Percentiles rank a stretch among this genome's conserved stretches.
These are phyloP conservation scores for Melitaea cinxia DNA, from an alignment of 1,140 invertebrate genomes.

Conservation along the genomic window DNA sequence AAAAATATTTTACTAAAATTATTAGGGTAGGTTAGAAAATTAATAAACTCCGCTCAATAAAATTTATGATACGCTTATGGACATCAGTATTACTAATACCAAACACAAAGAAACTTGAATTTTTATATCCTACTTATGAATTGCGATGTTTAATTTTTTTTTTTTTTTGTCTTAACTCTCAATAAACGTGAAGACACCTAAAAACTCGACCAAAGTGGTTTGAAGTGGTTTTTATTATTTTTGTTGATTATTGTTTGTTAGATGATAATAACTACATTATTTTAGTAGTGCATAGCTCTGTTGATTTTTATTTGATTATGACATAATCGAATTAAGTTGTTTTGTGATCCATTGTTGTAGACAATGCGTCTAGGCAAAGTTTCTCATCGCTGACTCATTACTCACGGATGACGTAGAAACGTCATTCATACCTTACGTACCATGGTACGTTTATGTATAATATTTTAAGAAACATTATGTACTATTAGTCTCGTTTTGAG, in stretches of 20 bases:
- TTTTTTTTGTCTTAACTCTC: slow-evolving; percentile 1
- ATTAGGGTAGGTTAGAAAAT: too few relatives aligned
- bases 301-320: slow-evolving; percentile 65
- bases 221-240: slow-evolving; percentile 24
- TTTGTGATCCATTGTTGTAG: slow-evolving; percentile 70
- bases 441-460: slow-evolving; percentile 1
- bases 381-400: slow-evolving; percentile 62
- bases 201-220: slow-evolving; percentile 3
- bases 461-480: too few relatives aligned
- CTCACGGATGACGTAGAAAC: slow-evolving; percentile 62
- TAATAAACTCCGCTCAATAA: too few relatives aligned
- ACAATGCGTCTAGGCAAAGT: slow-evolving; percentile 69
- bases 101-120: background rate
- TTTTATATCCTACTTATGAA: background rate
- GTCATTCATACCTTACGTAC: slow-evolving; percentile 53
- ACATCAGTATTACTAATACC: background rate
- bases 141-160: slow-evolving; percentile 7
- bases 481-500: too few relatives aligned
- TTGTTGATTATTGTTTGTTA: slow-evolving; percentile 34
- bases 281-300: slow-evolving; percentile 40
- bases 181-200: slow-evolving; percentile 4
- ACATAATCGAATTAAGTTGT: slow-evolving; percentile 71
- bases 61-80: background rate
- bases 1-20: too few relatives aligned
- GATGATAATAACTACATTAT: slow-evolving; percentile 35